Evolutionary conservation across 1,140 invertebrate species (phyloP).

Genomic region (Monochamus saltuarius): DNA sequence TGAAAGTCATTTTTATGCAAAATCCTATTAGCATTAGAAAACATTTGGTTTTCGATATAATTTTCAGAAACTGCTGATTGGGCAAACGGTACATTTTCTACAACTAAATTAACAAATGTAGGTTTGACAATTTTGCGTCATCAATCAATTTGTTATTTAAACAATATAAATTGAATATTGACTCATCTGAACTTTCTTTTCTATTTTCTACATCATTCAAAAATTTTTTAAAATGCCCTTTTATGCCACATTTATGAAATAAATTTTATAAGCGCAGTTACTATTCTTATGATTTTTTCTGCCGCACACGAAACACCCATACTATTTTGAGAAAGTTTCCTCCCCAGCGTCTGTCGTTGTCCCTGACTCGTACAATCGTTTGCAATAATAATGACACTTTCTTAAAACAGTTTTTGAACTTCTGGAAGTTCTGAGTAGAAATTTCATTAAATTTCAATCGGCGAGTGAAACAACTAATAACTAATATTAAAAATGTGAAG

Average conservation of each 20-base stretch:
- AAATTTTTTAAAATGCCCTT: constrained; percentile 14
- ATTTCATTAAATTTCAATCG: too few species aligned
- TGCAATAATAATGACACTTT: too few species aligned
- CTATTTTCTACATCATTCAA: constrained; percentile 1
- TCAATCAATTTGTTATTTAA: too few species aligned
- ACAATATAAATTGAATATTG: too few species aligned
- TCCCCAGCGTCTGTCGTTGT: too few species aligned
- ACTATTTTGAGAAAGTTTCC: not conserved
- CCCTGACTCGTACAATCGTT: too few species aligned
- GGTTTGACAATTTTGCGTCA: constrained; percentile 15
- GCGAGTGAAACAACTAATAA: too few species aligned
- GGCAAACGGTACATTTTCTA: constrained; percentile 20
- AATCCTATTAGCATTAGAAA: constrained; percentile 17
- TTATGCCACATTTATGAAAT: constrained; percentile 16
- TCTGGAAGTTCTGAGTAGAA: too few species aligned
- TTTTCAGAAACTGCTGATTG: constrained; percentile 26
- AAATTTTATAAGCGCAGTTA: constrained; percentile 11
- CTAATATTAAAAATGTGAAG: too few species aligned
- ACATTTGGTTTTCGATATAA: constrained; percentile 25
- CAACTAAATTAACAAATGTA: constrained; percentile 20
- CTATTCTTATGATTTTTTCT: constrained; percentile 3
- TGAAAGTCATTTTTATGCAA: constrained; percentile 21
- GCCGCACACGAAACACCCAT: constrained; percentile 9
- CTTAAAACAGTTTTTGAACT: too few species aligned
- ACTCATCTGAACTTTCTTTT: not conserved